Conservation (phyloP, 2,888 invertebrate species). For the Hydrotaea cyrtoneurina region DNA sequence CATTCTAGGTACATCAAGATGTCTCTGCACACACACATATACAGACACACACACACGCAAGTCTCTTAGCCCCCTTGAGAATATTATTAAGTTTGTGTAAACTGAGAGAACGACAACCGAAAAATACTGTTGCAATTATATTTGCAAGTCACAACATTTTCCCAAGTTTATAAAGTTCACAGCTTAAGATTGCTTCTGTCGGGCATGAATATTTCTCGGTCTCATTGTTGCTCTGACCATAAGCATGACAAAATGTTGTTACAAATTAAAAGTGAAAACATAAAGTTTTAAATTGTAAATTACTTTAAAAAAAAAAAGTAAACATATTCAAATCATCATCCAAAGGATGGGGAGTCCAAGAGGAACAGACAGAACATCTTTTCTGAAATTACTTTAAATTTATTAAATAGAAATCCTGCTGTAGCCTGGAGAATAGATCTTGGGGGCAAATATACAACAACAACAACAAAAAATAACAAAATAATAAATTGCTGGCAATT, state of each 20-base stretch:
- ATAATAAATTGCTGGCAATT: conserved; percentile 46
- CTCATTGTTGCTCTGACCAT: neutral
- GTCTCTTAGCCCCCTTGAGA: neutral
- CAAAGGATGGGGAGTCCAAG: neutral
- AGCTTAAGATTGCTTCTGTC: neutral
- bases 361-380: conserved; percentile 9
- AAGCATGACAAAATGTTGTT: conserved; percentile 14
- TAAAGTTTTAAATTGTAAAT: neutral
- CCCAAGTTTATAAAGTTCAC: neutral
- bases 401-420: conserved; percentile 2
- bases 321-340: neutral
- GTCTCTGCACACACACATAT: no score
- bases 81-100: conserved; percentile 2
- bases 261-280: conserved; percentile 23
- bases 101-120: neutral
- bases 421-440: neutral
- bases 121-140: neutral
- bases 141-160: neutral
- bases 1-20: conserved; percentile 3
- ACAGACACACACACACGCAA: no score
- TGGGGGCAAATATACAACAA: neutral
- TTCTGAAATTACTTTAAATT: conserved; percentile 5
- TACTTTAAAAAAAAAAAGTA: neutral
- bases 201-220: neutral
- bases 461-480: neutral